Evolutionary conservation across 2,797 vertebrate species (phyloP).

Genomic region (Hyperoplus immaculatus): DNA sequence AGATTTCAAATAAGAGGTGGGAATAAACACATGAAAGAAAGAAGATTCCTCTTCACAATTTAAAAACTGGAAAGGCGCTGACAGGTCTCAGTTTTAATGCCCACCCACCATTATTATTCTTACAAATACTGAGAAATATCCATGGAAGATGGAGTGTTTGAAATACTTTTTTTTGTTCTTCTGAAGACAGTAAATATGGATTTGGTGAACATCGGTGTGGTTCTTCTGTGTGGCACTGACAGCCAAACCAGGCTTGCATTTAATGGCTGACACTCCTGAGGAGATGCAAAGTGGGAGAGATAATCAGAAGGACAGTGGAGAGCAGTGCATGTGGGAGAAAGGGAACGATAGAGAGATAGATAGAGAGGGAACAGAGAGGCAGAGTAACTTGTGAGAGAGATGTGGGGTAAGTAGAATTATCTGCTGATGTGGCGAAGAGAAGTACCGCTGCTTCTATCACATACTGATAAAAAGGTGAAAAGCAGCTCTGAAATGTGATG

Average conservation of each 20-base stretch:
- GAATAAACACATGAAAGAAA: conserved; percentile 70
- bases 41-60: conserved; percentile 50
- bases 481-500: conserved; percentile 65
- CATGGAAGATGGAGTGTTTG: conserved; percentile 43
- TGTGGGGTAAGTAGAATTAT: conserved; percentile 65
- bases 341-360: conserved; percentile 37
- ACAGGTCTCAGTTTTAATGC: conserved; percentile 73
- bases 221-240: conserved; percentile 61
- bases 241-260: conserved; percentile 74
- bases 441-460: conserved; percentile 65
- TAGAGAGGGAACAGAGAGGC: conserved; percentile 46
- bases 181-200: conserved; percentile 54
- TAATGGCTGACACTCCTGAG: conserved; percentile 80
- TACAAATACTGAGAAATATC: conserved; percentile 58
- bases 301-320: conserved; percentile 80
- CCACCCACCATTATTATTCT: conserved; percentile 40
- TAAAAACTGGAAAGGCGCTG: conserved; percentile 49
- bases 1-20: conserved; percentile 67
- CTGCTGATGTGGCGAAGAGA: conserved; percentile 48
- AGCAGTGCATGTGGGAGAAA: conserved; percentile 71
- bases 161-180: conserved; percentile 65
- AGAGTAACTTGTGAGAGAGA: conserved; percentile 55
- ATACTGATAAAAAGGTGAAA: conserved; percentile 68
- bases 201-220: conserved; percentile 39
- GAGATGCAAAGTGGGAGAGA: conserved; percentile 80